Evolutionary conservation across 1,140 invertebrate genomes (phyloP).

Genomic region (Charaxes varanes): DNA sequence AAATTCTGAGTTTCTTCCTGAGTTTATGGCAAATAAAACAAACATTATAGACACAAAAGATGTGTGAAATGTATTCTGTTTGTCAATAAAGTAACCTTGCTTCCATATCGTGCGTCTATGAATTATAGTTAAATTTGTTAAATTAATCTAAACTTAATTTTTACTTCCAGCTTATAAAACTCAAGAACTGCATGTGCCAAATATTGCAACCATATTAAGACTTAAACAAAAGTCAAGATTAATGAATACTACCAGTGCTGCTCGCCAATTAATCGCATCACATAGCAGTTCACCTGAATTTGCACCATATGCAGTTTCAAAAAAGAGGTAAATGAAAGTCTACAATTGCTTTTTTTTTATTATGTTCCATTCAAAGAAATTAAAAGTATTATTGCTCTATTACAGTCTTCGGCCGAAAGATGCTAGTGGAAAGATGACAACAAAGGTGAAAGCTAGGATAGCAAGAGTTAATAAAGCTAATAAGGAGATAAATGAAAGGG

Average conservation of each 20-base stretch:
- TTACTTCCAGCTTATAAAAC: constrained; percentile 41
- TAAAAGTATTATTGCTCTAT: constrained; percentile 15
- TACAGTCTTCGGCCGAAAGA: constrained; percentile 21
- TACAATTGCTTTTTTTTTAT: constrained; percentile 17
- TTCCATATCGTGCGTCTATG: too few relatives aligned
- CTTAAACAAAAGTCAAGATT: constrained; percentile 76
- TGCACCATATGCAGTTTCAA: constrained; percentile 29
- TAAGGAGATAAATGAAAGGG: constrained; percentile 43
- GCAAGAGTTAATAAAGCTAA: constrained; percentile 46
- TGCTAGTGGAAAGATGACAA: constrained; percentile 35
- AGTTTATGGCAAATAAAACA: too few relatives aligned
- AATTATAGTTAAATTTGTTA: too few relatives aligned
- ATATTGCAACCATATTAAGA: constrained; percentile 65
- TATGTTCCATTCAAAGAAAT: not conserved
- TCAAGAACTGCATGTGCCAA: constrained; percentile 46
- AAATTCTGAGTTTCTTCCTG: too few relatives aligned
- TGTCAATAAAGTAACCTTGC: too few relatives aligned
- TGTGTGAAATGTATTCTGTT: too few relatives aligned
- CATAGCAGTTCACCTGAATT: constrained; percentile 47
- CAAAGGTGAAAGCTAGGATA: constrained; percentile 64
- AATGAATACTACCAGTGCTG: constrained; percentile 77
- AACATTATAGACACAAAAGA: too few relatives aligned
- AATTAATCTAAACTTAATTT: too few relatives aligned
- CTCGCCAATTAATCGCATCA: constrained; percentile 77
- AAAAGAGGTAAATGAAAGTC: constrained; percentile 36